These are phyloP conservation scores for Drosophila orosa DNA, from an alignment of 1,140 invertebrate species.

Conservation along the genomic window DNA sequence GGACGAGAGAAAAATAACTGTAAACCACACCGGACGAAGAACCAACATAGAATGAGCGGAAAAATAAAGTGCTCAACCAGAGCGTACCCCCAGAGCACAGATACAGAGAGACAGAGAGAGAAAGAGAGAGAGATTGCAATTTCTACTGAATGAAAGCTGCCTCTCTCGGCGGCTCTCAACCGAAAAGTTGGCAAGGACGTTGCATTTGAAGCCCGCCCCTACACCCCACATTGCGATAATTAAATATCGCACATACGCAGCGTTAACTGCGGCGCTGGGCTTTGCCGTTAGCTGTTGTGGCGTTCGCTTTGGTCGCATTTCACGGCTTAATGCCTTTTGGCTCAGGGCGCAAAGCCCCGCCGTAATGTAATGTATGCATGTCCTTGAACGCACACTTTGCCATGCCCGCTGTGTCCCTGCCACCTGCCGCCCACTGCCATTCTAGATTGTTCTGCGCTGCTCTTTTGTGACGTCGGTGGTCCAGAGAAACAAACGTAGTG, in stretches of 20 bases:
- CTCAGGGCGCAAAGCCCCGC: slow-evolving; percentile 31
- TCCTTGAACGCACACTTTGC: slow-evolving; percentile 58
- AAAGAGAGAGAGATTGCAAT: slow-evolving; percentile 9
- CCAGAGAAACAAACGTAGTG: slow-evolving; percentile 4
- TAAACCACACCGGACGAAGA: slow-evolving; percentile 68
- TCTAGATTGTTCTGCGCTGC: slow-evolving; percentile 28
- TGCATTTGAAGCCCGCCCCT: slow-evolving; percentile 34
- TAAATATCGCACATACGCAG: slow-evolving; percentile 62
- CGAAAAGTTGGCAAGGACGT: slow-evolving; percentile 56
- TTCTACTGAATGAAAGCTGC: slow-evolving; percentile 20
- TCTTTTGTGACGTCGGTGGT: slow-evolving; percentile 25
- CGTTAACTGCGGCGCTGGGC: slow-evolving; percentile 14
- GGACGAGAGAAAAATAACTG: slow-evolving; percentile 43
- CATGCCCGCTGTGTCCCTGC: not conserved
- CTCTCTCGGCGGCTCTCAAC: slow-evolving; percentile 25
- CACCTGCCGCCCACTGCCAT: not conserved
- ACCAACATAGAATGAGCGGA: slow-evolving; percentile 72
- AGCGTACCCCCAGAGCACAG: slow-evolving; percentile 33
- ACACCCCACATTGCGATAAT: slow-evolving; percentile 18
- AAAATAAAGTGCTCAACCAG: slow-evolving; percentile 41
- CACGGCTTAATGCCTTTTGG: slow-evolving; percentile 51
- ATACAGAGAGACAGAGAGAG: not conserved
- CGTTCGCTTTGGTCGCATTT: slow-evolving; percentile 39
- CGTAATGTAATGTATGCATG: slow-evolving; percentile 41
- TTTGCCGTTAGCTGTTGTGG: slow-evolving; percentile 8